phyloP scores from a whole-genome alignment of 92 coral and sea anemone genomes.

The Umimayanthus kanabou region DNA sequence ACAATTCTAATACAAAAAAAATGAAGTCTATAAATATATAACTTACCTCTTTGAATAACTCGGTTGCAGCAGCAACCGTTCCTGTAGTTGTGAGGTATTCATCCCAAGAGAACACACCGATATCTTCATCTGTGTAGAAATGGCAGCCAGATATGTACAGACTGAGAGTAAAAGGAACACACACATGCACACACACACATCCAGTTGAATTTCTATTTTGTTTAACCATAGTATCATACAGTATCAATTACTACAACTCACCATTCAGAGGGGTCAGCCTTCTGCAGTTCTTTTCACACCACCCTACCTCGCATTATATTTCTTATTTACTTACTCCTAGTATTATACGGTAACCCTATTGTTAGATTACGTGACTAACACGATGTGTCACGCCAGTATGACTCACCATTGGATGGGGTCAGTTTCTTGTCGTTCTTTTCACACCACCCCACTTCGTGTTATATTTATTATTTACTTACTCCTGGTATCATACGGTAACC shows the following conservation, averaged over 20 bases:
- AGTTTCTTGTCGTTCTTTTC: conserved; percentile 64
- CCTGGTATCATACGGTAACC: no score
- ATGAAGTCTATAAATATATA: no score
- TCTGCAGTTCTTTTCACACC: conserved; percentile 73
- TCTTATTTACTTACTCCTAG: no score
- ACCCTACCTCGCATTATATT: conserved; percentile 71
- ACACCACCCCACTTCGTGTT: conserved; percentile 88
- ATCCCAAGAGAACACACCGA: conserved; percentile 91
- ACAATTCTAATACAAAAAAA: background rate
- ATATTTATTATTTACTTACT: no score
- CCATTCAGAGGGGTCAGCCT: conserved; percentile 80
- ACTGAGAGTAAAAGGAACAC: conserved; percentile 36
- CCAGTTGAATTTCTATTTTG: no score
- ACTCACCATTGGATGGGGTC: conserved; percentile 80
- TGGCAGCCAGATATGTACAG: background rate
- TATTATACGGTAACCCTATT: background rate
- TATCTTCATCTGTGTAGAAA: conserved; percentile 81
- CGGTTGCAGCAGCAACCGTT: conserved; percentile 70
- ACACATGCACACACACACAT: background rate
- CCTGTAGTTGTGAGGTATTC: conserved; percentile 89
- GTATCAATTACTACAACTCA: conserved; percentile 1
- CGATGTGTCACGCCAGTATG: background rate
- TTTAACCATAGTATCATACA: no score
- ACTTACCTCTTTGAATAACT: conserved; percentile 77
- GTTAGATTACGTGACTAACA: background rate